A percentile compares a stretch with the other conserved stretches of the same genome.
Evolutionary conservation across 2,797 vertebrate species (phyloP).

Genomic region (Myotis daubentonii): DNA sequence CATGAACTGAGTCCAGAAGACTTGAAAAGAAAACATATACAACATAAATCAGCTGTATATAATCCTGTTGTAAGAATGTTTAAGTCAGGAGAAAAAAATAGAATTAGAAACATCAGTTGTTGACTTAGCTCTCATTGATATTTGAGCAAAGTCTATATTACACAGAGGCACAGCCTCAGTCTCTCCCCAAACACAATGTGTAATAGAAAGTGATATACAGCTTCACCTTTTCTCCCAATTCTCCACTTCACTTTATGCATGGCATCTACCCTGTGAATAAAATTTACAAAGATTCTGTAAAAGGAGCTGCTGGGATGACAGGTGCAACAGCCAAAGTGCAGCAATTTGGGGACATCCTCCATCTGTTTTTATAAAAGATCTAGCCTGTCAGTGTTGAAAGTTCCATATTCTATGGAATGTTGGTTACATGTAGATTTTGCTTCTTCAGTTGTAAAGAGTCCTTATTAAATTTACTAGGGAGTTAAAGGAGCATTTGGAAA

Average conservation of each 20-base stretch:
- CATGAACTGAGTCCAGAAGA: background rate
- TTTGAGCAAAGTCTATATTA: background rate
- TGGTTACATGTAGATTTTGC: background rate
- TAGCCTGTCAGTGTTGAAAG: background rate
- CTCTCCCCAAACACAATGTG: background rate
- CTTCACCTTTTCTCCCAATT: background rate
- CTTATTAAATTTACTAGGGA: background rate
- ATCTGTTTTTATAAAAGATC: background rate
- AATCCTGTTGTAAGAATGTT: background rate
- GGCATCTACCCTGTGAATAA: background rate
- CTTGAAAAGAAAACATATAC: background rate
- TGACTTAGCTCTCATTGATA: background rate
- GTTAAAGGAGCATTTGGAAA: background rate
- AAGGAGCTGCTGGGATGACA: background rate
- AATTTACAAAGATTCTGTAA: background rate
- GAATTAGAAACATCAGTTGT: background rate
- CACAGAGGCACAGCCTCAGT: background rate
- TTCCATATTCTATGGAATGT: background rate
- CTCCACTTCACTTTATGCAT: background rate
- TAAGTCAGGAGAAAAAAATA: background rate
- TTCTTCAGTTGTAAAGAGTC: background rate
- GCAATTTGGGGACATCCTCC: background rate
- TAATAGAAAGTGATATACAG: background rate
- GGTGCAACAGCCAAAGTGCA: background rate
- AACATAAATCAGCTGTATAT: background rate